Percentiles rank a stretch among this genome's conserved stretches.
Evolutionary conservation across 2,888 invertebrate species (phyloP).

Genomic region (Idaea dimidiata): DNA sequence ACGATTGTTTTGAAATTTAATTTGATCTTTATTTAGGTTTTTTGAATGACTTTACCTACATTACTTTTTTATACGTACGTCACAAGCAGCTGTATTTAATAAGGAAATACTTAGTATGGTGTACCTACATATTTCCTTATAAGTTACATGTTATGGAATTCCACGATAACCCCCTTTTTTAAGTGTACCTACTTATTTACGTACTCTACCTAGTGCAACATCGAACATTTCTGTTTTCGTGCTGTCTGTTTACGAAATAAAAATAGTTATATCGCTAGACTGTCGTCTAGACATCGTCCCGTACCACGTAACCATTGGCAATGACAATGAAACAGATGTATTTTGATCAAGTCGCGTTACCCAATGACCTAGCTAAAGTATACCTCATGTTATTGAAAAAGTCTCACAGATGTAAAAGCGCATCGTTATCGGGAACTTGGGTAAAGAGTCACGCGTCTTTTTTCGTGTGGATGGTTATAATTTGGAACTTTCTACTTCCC

Average conservation of each 20-base stretch:
- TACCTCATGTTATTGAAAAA: slow-evolving; percentile 24
- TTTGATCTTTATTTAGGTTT: too few relatives aligned
- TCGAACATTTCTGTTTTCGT: neutral
- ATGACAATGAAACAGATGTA: slow-evolving; percentile 41
- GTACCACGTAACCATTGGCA: slow-evolving; percentile 33
- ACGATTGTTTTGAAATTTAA: too few relatives aligned
- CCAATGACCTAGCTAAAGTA: slow-evolving; percentile 25
- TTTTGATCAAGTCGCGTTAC: slow-evolving; percentile 16
- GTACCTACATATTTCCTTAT: too few relatives aligned
- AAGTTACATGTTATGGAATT: too few relatives aligned
- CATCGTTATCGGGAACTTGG: neutral
- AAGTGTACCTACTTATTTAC: too few relatives aligned
- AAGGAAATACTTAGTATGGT: too few relatives aligned
- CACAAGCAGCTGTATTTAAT: too few relatives aligned
- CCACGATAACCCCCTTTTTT: too few relatives aligned
- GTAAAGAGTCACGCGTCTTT: neutral
- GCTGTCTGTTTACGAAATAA: slow-evolving; percentile 21
- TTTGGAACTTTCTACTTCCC: too few relatives aligned
- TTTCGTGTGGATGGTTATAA: too few relatives aligned
- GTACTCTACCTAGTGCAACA: neutral
- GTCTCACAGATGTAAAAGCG: neutral
- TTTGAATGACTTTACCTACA: too few relatives aligned
- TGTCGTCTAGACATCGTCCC: slow-evolving; percentile 38
- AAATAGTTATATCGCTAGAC: slow-evolving; percentile 34
- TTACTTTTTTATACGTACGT: too few relatives aligned